Conservation (phyloP, 2,888 invertebrate species). For the Trissolcus japonicus region DNA sequence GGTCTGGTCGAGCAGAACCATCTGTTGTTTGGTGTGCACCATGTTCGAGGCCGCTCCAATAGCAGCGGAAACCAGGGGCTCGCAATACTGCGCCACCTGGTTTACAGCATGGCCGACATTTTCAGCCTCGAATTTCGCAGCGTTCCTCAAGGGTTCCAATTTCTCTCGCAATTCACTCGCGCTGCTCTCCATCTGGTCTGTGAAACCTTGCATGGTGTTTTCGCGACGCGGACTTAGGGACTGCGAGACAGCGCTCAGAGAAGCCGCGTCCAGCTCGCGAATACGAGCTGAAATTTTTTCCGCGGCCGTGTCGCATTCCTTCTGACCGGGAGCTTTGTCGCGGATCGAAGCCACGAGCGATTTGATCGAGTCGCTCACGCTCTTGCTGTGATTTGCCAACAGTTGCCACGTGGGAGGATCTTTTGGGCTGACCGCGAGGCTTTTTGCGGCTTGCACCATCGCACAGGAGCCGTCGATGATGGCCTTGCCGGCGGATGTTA, state of each 20-base stretch:
- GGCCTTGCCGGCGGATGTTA: conserved; percentile 86
- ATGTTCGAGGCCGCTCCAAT: conserved; percentile 94
- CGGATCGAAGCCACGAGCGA: conserved; percentile 93
- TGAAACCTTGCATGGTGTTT: conserved; percentile 85
- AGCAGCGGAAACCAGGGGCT: conserved; percentile 89
- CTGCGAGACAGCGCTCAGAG: conserved; percentile 91
- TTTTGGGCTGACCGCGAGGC: conserved; percentile 90
- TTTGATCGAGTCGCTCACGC: conserved; percentile 97
- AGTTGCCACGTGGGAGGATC: conserved; percentile 97
- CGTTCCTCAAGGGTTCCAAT: conserved; percentile 88
- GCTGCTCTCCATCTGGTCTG: conserved; percentile 87
- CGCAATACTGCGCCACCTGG: conserved; percentile 87
- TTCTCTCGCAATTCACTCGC: conserved; percentile 89
- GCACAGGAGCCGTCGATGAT: conserved; percentile 91
- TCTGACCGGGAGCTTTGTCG: conserved; percentile 97
- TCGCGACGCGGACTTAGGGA: conserved; percentile 83
- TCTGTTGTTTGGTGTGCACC: conserved; percentile 91
- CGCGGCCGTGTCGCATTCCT: conserved; percentile 91
- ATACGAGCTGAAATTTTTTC: conserved; percentile 86
- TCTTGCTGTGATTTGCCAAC: conserved; percentile 94
- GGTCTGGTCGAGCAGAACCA: conserved; percentile 90
- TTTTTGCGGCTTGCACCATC: conserved; percentile 94
- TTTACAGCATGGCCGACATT: conserved; percentile 92
- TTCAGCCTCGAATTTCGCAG: conserved; percentile 94
- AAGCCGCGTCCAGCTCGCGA: conserved; percentile 90